These are phyloP conservation scores for Dastarcus helophoroides DNA, from an alignment of 2,888 invertebrate genomes.

Conservation along the genomic window DNA sequence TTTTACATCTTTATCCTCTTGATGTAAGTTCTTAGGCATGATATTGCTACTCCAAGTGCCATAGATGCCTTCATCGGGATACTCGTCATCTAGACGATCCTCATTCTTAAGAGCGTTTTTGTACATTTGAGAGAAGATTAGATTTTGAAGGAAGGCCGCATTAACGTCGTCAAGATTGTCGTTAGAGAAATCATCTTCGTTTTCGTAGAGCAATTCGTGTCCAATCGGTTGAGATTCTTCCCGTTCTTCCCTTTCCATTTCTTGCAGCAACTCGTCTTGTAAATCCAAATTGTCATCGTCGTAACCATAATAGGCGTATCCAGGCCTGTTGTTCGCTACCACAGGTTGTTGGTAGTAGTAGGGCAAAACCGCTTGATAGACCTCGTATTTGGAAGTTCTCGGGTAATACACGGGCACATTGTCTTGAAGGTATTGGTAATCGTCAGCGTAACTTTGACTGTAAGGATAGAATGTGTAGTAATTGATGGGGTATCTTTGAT, in stretches of 20 bases:
- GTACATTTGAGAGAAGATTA: conserved; percentile 55
- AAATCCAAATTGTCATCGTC: conserved; percentile 38
- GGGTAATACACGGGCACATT: conserved; percentile 31
- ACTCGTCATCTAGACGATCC: conserved; percentile 12
- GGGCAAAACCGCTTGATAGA: conserved; percentile 36
- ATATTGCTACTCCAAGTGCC: too few species aligned
- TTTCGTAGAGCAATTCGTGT: conserved; percentile 56
- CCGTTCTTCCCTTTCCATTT: conserved; percentile 46
- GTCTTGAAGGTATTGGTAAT: conserved; percentile 33
- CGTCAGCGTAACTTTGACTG: conserved; percentile 44
- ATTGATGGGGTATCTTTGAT: conserved; percentile 40
- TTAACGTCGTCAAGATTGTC: conserved; percentile 38
- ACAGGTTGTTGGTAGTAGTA: conserved; percentile 38
- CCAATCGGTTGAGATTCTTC: conserved; percentile 49
- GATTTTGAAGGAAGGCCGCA: conserved; percentile 54
- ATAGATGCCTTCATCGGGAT: too few species aligned
- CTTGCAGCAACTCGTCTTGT: conserved; percentile 49
- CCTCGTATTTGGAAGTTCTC: conserved; percentile 38
- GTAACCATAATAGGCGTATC: conserved; percentile 21
- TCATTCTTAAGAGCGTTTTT: conserved; percentile 45
- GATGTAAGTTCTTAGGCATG: conserved; percentile 22
- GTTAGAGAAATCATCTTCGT: conserved; percentile 30
- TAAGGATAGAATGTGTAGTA: conserved; percentile 40
- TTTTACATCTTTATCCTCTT: conserved; percentile 54
- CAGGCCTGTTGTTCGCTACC: conserved; percentile 25